Conservation (phyloP, 2,113 vertebrate species). For the Neotoma lepida region DNA sequence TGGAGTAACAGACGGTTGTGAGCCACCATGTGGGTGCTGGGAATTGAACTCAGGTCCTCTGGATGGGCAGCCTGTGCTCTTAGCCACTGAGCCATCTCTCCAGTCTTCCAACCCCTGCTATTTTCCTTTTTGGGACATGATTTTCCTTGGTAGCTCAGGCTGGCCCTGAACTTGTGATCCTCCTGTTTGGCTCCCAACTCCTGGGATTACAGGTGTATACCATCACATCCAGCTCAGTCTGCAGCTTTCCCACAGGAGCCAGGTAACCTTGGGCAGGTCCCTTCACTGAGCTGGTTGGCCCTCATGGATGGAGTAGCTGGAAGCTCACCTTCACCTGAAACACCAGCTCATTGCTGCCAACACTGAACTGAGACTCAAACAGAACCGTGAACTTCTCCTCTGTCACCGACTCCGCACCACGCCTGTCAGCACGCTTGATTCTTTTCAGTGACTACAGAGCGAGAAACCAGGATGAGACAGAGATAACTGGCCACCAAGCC, state of each 20-base stretch:
- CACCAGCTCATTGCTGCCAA: conserved; percentile 96
- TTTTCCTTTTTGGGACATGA: neutral
- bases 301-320: rapidly evolving
- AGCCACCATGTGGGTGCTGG: neutral
- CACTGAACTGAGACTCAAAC: conserved; percentile 98
- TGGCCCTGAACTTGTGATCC: neutral
- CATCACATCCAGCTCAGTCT: neutral
- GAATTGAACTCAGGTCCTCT: neutral
- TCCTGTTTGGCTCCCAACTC: neutral
- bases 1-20: neutral
- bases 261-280: neutral
- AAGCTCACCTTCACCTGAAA: conserved; percentile 96
- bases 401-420: conserved; percentile 96
- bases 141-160: neutral
- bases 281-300: too few species aligned
- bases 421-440: conserved; percentile 96
- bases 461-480: rapidly evolving
- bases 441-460: conserved; percentile 93
- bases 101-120: neutral
- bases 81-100: neutral
- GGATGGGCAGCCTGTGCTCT: neutral
- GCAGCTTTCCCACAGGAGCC: neutral
- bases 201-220: neutral
- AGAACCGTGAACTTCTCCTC: conserved; percentile 99
- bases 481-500: rapidly evolving